Evolutionary conservation across 2,113 vertebrate genomes (phyloP), one percentile per base, ranked within the genome.

Genomic region (Phrynosoma platyrhinos): DNA sequence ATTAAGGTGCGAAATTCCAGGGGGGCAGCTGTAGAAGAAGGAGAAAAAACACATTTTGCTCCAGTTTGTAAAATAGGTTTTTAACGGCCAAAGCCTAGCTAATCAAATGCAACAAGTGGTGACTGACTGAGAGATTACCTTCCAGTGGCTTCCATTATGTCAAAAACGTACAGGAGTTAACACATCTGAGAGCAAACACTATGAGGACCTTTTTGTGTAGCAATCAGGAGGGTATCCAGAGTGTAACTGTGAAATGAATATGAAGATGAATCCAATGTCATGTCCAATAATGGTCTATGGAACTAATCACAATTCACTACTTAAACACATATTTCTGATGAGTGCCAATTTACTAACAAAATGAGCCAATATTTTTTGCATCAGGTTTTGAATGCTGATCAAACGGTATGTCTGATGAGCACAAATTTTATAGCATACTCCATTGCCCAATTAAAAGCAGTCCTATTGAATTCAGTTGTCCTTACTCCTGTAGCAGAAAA

Each of bases 291-390:
- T 83, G 87, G 25, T 79, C 91, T 88, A 84, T 55, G 62, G 25
- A 47, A 90, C 79, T 10, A 21, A 30, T 82, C 66, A 88, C 58
- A 88, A 82, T 85, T 92, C 8, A 66, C 25, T 74, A 78, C 72
- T 87, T 84, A 55, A 72, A 9, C 36, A 72, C 3, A 53, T 0
- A 47, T 79, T 79, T 14, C 80, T 95, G 92, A 91, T 94, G 95
- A 94, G 88, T 94, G 89, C 90, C 79, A 80, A 66, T 83, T 87
- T 53, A 13, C 62, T 79, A 79, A n/a, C 88, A 81, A 91, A 90
- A 89, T 62, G 93, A 89, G 42, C 27, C 62, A 16, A 81, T 92
- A 55, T 89, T 95, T 95, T 90, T 78, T 86, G 85, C 79, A 53
- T 76, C 81, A 86, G 84, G 89, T 87, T 90, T 85, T 83, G 84